phyloP scores from a whole-genome alignment of 2,888 invertebrate genomes.

The Colostygia pectinataria region DNA sequence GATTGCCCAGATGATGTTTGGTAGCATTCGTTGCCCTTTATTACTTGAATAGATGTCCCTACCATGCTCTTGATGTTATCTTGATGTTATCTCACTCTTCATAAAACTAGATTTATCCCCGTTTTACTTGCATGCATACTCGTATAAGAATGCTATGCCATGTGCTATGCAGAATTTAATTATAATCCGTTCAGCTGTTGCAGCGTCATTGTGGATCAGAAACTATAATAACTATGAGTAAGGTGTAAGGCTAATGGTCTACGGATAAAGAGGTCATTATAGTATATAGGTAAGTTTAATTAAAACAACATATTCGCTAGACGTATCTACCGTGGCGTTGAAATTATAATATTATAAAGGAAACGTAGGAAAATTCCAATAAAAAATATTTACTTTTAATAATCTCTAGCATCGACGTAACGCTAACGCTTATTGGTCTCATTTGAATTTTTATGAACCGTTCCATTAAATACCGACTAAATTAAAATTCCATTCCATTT shows the following conservation, averaged over 20 bases:
- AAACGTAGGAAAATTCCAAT: slow-evolving; percentile 56
- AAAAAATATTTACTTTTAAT: slow-evolving; percentile 64
- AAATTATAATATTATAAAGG: slow-evolving; percentile 38
- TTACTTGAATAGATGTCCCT: neutral
- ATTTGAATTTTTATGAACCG: slow-evolving; percentile 32
- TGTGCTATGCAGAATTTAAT: too few relatives aligned
- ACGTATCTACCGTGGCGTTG: slow-evolving; percentile 37
- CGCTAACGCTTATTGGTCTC: slow-evolving; percentile 47
- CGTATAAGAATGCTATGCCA: too few relatives aligned
- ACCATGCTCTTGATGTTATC: neutral
- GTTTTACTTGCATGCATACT: too few relatives aligned
- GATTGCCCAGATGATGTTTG: slow-evolving; percentile 19
- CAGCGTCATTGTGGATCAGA: too few relatives aligned
- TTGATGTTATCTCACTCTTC: neutral
- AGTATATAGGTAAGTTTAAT: slow-evolving; percentile 61
- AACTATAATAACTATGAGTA: too few relatives aligned
- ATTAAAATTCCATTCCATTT: slow-evolving; percentile 34
- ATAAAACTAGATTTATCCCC: too few relatives aligned
- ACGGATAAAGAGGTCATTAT: slow-evolving; percentile 12
- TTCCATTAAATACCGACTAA: slow-evolving; percentile 32
- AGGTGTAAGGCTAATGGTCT: too few relatives aligned
- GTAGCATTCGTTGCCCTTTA: slow-evolving; percentile 23
- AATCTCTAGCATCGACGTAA: slow-evolving; percentile 61
- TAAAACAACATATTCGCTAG: slow-evolving; percentile 60
- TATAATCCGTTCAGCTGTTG: too few relatives aligned